Base-by-base conservation (phyloP, 2,113 vertebrate species). In the Emydura subglobosa region DNA sequence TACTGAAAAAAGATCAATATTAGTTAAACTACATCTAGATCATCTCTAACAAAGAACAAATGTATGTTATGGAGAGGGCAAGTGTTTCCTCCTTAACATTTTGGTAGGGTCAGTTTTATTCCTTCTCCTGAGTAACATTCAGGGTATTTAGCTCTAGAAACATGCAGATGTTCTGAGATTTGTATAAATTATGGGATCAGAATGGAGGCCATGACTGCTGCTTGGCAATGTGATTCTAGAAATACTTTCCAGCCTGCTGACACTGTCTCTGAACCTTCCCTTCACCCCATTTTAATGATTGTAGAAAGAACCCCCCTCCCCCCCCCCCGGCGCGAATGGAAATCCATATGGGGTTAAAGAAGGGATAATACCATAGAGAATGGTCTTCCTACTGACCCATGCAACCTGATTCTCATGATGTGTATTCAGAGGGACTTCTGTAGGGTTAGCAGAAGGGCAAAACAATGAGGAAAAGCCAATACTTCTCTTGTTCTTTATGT, bases 11-110 rank as follows among this genome's bases (percentile, higher is more conserved):
- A 55, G n/a, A 93, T 47, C 47, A 47, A 8, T 47, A 47, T 47
- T 47, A 47, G 47, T 47, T 47, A 47, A 47, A 78, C 12, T 55
- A 86, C 83, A 96, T 93, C 29, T 89, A 91, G 92, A 89, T 91
- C 89, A 96, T 61, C 72, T 53, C 39, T 42, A 92, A 39, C 39
- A 39, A 39, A 91, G 10, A 25, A 55, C 80, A 87, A 88, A 55
- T 80, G 49, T 57, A 2, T 44, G 78, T 88, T 57, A 91, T 85
- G 39, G 55, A 94, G 7, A 86, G 72, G 21, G 21, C 3, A 87
- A 12, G 11, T 80, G 50, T 39, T 91, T 49, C 11, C 14, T 82
- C 68, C 39, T 90, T 59, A 89, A 85, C 0, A 72, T 88, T 89
- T 55, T 10, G 59, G 55, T 84, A 96, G 93, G 29, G 79, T 78